Evolutionary conservation across 2,888 invertebrate genomes (phyloP), one percentile per base, ranked within the genome.

Genomic region (Pyrgus malvae): DNA sequence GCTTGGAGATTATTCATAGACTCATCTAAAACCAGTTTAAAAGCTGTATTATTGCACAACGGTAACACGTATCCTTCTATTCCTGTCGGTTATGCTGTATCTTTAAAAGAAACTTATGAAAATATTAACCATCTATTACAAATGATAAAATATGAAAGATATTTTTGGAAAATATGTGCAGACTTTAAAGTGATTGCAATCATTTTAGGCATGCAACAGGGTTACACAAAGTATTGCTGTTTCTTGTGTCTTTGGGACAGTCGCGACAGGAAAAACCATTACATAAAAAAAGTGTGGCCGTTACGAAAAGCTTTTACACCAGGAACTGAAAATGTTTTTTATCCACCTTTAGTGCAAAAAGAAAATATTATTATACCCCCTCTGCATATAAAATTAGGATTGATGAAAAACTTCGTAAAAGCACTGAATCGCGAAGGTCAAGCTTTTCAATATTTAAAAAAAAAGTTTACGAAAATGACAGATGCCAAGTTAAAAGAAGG

Each of bases 1-100:
- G 63, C 64, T 42, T 62, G 63, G 63, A 55, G 61, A 49, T 23
- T 64, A 25, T 65, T 64, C 57, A 64, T 64, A 19, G 63, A 65
- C 56, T 57, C 57, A 56, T 66, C 64, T 55, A 59, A 59, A 60
- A 62, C 41, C 62, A 63, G 63, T 35, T 59, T 62, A 56, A 65
- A 63, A 55, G 63, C 61, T 55, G 63, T 65, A 56, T 57, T 63
- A 17, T 25, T 64, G 6, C 63, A 62, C 49, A 61, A 64, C 37
- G 61, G 61, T 53, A 64, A 65, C 44, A 58, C 57, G 62, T 62
- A 58, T 62, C 58, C 58, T 7, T 60, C 57, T 55, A 49, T 60
- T 54, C 63, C 63, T 11, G 1, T 65, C n/a, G 63, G 60, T 49
- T 55, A 65, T 16, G 55, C 58, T 8, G 55, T 57, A 60, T 53